A percentile compares a stretch with the other conserved stretches of the same genome.
These are phyloP conservation scores for Drosophila persimilis DNA, from an alignment of 1,140 invertebrate species.

Conservation along the genomic window DNA sequence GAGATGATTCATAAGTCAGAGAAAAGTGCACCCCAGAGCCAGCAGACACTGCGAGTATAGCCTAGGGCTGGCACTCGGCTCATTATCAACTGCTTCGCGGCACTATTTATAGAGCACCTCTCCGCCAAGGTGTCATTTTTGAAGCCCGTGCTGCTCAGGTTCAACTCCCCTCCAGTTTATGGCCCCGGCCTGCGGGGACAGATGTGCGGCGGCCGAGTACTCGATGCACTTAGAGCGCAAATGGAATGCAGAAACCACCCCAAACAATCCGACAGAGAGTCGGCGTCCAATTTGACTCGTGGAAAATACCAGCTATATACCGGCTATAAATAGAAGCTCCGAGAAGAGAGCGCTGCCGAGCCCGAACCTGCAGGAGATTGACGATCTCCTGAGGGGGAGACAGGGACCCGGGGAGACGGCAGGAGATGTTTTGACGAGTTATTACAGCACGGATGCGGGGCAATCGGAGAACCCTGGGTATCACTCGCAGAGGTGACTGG, in stretches of 20 bases:
- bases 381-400: too few relatives aligned
- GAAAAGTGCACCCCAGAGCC: conserved; percentile 35
- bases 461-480: conserved; percentile 32
- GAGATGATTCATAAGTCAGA: conserved; percentile 45
- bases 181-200: conserved; percentile 22
- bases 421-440: conserved; percentile 54
- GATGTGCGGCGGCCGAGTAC: conserved; percentile 35
- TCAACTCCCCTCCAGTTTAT: conserved; percentile 50
- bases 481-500: too few relatives aligned
- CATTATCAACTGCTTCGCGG: conserved; percentile 25
- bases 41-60: conserved; percentile 5
- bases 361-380: too few relatives aligned
- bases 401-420: too few relatives aligned
- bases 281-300: conserved; percentile 62
- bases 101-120: conserved; percentile 52
- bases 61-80: conserved; percentile 35
- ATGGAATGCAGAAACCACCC: conserved; percentile 62
- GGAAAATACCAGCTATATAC: conserved; percentile 43
- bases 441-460: conserved; percentile 52
- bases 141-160: conserved; percentile 59
- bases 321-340: conserved; percentile 63
- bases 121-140: conserved; percentile 62
- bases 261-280: conserved; percentile 9
- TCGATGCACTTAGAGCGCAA: conserved; percentile 15
- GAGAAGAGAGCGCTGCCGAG: too few relatives aligned